Evolutionary conservation across 1,140 invertebrate species (phyloP), one percentile per base, ranked within the genome.

Genomic region (Schmidtea mediterranea): DNA sequence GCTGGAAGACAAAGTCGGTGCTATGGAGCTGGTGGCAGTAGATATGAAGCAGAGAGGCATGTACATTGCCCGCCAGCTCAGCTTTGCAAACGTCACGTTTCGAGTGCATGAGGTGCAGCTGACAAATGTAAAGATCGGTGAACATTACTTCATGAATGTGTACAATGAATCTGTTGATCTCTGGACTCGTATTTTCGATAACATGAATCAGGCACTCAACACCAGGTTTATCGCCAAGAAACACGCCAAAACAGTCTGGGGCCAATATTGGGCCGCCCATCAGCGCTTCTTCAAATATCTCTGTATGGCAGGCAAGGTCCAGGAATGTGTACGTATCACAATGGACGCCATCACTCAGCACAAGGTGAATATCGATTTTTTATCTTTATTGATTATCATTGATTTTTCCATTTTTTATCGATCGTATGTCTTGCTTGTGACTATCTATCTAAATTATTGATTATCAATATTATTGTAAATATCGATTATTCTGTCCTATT

Each of bases 11-110:
- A 73, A 78, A 51, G 87, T 97, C 36, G 92, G 90, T 49, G 90
- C 87, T 52, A 98, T 98, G 92, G 92, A 98, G 69, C 80, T 98
- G 47, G 87, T 98, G 36, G 92, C 92, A 0, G 97, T 97, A 87
- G 92, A 98, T 64, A 94, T 98, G 87, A 98, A 98, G 63, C 66
- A 92, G 10, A 72, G 89, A 52, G 90, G 92, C 49, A 87, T 92
- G 77, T 98, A 98, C 62, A 90, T 98, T 51, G 90, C 92, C 1
- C 69, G 92, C 10, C 92, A 98, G 65, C 72, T 98, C 2, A 94
- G 86, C 60, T 98, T 98, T 63, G 77, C 86, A 57, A 83, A 72
- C n/a, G 87, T 95, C 12, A 74, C 76, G 26, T 97, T 98, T 62
- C 79, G 79, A 67, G 86, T 98, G 56, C 83, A 95, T 63, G 89